Percentiles rank a stretch among this genome's conserved stretches.
Conservation (phyloP, 2,888 invertebrate species). For the Eledone cirrhosa region DNA sequence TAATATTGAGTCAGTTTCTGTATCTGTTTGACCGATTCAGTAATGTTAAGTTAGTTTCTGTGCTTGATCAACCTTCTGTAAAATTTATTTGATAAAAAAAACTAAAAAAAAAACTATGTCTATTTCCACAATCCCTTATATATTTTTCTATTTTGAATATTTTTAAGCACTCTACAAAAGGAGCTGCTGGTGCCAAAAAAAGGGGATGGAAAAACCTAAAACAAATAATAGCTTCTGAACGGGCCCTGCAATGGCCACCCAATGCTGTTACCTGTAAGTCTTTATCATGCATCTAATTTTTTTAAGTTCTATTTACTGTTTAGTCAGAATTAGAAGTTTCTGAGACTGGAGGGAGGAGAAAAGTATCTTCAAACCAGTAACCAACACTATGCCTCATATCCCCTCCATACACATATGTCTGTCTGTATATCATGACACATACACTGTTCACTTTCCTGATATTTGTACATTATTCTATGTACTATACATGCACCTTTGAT, state of each 20-base stretch:
- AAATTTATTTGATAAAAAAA: neutral
- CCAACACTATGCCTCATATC: too few species aligned
- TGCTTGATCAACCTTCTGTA: too few species aligned
- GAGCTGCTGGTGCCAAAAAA: constrained; percentile 70
- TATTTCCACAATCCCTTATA: neutral
- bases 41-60: too few species aligned
- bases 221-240: constrained; percentile 85
- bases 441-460: too few species aligned
- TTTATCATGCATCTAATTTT: constrained; percentile 8
- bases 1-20: too few species aligned
- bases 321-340: neutral
- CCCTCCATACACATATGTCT: too few species aligned
- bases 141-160: constrained; percentile 28
- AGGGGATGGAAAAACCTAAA: constrained; percentile 88
- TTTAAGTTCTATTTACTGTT: neutral
- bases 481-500: too few species aligned
- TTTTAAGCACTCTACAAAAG: constrained; percentile 67
- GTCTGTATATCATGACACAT: too few species aligned
- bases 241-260: constrained; percentile 80
- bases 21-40: too few species aligned
- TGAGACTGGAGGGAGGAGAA: too few species aligned
- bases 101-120: neutral
- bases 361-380: too few species aligned
- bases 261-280: constrained; percentile 80
- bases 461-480: too few species aligned